Evolutionary conservation across 23 tunicate genomes (phyloP), one percentile per base, ranked within the genome.

Genomic region (Corella eumyota): DNA sequence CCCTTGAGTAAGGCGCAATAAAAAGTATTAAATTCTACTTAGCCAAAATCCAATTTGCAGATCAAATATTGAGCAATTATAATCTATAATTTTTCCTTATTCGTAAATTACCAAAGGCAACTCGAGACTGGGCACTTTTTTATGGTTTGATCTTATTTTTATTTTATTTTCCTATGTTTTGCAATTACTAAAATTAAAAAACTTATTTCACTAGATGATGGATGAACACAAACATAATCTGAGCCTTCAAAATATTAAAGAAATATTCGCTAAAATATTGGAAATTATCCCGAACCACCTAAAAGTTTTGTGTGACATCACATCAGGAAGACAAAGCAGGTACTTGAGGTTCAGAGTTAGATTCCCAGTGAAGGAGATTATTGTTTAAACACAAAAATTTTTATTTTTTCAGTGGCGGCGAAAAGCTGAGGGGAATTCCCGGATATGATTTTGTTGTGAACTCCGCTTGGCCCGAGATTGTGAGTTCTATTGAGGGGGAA

Each of bases 381-480:
- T n/a, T n/a, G n/a, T n/a, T n/a, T n/a, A n/a, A n/a, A n/a, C n/a
- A n/a, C n/a, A n/a, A 40, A 40, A 40, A 9, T 40, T 40, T 11
- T 21, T 44, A 15, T 29, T 5, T 32, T 45, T 17, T 20, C 70
- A 79, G 88, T 34, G 17, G 33, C 45, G 80, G 68, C 35, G 81
- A 78, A 36, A 80, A 78, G 34, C 79, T 68, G 50, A 73, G 96
- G n/a, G 96, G 96, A 30, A 78, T 88, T 4, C 78, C 78, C 3
- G 96, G 96, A 2, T 88, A 88, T 63, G 96, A 88, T 47, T 88
- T 88, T 56, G 60, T 79, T 36, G 88, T 88, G 25, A 78, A 73
- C 50, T 88, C 96, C 17, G 96, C 85, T 22, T 88, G 96, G 96
- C 96, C 96, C 6, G 81, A 75, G 31, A 60, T 88, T 54, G 87